Evolutionary conservation across 2,113 vertebrate genomes (phyloP).

Genomic region (Ictidomys tridecemlineatus): DNA sequence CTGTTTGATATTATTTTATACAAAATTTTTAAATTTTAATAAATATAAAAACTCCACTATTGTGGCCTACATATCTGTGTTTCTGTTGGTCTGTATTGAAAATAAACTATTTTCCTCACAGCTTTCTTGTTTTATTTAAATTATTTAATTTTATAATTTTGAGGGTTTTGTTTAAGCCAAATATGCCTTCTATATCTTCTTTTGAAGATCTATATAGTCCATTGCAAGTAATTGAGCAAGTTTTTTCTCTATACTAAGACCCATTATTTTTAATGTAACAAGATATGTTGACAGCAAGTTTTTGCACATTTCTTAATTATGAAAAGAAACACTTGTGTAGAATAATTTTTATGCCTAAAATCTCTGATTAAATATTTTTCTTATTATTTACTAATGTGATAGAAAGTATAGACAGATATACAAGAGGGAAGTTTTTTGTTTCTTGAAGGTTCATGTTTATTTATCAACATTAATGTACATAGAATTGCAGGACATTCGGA

Average conservation of each 20-base stretch:
- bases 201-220: conserved; percentile 16
- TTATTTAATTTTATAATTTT: neutral
- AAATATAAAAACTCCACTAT: neutral
- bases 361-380: conserved; percentile 58
- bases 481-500: neutral
- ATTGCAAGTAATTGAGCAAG: neutral
- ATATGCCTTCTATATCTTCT: conserved; percentile 49
- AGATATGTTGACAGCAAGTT: conserved; percentile 58
- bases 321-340: neutral
- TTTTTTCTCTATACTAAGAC: neutral
- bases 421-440: neutral
- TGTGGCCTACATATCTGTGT: neutral
- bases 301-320: conserved; percentile 65
- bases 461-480: neutral
- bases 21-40: conserved; percentile 39
- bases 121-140: neutral
- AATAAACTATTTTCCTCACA: conserved; percentile 31
- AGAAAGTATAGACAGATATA: neutral
- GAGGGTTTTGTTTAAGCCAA: neutral
- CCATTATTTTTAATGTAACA: conserved; percentile 67
- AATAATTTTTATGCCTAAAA: conserved; percentile 54
- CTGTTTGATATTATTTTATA: neutral
- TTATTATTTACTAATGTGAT: neutral
- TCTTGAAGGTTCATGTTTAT: neutral
- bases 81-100: neutral